Base-by-base conservation (phyloP, 2,797 vertebrate species). In the Pipistrellus kuhlii region DNA sequence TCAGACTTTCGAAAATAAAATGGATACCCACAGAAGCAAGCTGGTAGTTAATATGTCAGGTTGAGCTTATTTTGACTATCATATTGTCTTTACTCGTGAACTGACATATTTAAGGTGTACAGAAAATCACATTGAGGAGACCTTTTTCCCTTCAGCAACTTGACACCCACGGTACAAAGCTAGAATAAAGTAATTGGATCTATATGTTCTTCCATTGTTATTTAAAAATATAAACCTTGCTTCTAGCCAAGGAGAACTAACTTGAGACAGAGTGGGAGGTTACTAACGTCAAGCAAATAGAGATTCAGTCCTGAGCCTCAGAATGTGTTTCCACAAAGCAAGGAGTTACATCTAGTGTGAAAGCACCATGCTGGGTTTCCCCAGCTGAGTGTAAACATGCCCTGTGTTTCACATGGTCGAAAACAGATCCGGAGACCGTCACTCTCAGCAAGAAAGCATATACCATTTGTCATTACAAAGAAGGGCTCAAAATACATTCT, bases 21-120 rank as follows among this genome's bases (percentile, higher is more conserved):
- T 90, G 92, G 93, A 92, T 89, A 96, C 35, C 64, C 75, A 38
- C 88, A 90, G 62, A 53, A 3, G 0, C 87, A 59, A 97, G 44
- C 75, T 90, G n/a, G 30, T 12, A 80, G 11, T 92, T 96, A 95
- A 85, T 66, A 35, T 96, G 91, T 59, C 51, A 80, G 90, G 81
- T 32, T 69, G 27, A 53, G 57, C 71, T 82, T 94, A 72, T 93
- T 96, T 94, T 96, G 89, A 93, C 23, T 44, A 53, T 30, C 41
- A 85, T 81, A 92, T 21, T 44, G 38, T 25, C 20, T 93, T 91
- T 72, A 71, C 9, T 73, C 91, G 90, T 66, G 82, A 94, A 2
- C 68, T 25, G 7, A 17, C 89, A 30, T 20, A 23, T 44, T 90
- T 93, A 84, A 84, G 38, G 25, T 7, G 38, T 68, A 80, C 75